Evolutionary conservation across 2,113 vertebrate genomes (phyloP).

Genomic region (Gymnocephalus cernua): DNA sequence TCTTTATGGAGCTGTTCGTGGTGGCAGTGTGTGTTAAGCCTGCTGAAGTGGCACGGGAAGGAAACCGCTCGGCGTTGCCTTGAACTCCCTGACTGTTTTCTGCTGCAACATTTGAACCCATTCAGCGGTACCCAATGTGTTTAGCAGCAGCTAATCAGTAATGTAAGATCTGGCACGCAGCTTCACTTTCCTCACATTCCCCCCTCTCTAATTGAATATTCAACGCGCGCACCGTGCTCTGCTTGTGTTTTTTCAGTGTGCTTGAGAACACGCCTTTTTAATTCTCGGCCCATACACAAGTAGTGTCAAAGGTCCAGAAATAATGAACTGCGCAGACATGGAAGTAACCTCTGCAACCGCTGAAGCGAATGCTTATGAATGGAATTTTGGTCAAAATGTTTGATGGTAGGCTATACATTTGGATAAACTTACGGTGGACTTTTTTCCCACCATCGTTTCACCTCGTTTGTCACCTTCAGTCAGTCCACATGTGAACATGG

Average conservation of each 20-base stretch:
- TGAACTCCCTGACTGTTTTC: slow-evolving; percentile 61
- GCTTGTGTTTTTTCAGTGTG: slow-evolving; percentile 78
- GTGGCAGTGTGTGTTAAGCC: slow-evolving; percentile 46
- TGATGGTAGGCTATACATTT: slow-evolving; percentile 28
- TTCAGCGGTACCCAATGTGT: slow-evolving; percentile 76
- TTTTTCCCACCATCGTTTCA: background rate
- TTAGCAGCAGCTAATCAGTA: slow-evolving; percentile 80
- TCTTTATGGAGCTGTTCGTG: slow-evolving; percentile 46
- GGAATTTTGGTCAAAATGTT: slow-evolving; percentile 19
- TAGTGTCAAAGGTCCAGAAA: slow-evolving; percentile 93
- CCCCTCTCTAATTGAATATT: slow-evolving; percentile 79
- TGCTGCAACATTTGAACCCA: slow-evolving; percentile 72
- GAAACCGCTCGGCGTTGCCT: slow-evolving; percentile 59
- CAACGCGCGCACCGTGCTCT: slow-evolving; percentile 74
- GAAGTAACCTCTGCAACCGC: slow-evolving; percentile 87
- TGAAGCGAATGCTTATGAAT: slow-evolving; percentile 27
- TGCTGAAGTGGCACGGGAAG: slow-evolving; percentile 51
- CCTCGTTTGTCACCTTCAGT: slow-evolving; percentile 47
- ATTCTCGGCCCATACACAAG: slow-evolving; percentile 88
- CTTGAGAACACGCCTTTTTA: slow-evolving; percentile 79
- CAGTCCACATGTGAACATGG: slow-evolving; percentile 36
- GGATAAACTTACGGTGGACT: slow-evolving; percentile 37
- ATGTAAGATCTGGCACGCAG: slow-evolving; percentile 77
- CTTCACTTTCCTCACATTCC: slow-evolving; percentile 55
- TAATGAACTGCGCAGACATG: slow-evolving; percentile 96